phyloP scores from a whole-genome alignment of 2,797 vertebrate genomes.

The Enteromius paludinosus region DNA sequence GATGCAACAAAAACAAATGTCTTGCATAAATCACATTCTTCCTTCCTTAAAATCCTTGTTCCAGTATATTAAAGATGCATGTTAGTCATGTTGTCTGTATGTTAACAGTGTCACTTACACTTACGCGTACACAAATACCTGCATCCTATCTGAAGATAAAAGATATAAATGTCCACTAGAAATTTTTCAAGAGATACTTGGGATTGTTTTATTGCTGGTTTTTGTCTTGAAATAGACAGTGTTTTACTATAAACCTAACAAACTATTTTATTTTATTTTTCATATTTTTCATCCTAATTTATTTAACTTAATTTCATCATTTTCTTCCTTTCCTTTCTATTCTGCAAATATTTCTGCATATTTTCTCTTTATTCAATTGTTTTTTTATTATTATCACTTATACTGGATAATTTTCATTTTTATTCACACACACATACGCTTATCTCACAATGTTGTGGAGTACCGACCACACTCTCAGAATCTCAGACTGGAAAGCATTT shows the following conservation, averaged over 20 bases:
- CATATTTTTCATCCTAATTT: neutral
- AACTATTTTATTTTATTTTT: neutral
- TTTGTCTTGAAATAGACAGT: constrained; percentile 52
- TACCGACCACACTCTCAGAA: neutral
- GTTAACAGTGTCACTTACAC: neutral
- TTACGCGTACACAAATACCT: neutral
- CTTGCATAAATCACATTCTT: constrained; percentile 19
- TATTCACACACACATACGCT: neutral
- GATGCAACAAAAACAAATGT: constrained; percentile 51
- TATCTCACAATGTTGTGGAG: neutral
- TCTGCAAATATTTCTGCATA: neutral
- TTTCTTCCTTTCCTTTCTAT: neutral
- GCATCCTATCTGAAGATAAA: neutral
- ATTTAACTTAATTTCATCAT: neutral
- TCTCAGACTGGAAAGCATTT: neutral
- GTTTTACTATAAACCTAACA: constrained; percentile 1
- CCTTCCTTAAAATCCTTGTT: neutral
- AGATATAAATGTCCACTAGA: neutral
- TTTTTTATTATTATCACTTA: neutral
- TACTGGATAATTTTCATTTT: neutral
- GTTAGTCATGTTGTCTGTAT: neutral
- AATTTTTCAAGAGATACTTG: constrained; percentile 27
- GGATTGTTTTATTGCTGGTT: constrained; percentile 44
- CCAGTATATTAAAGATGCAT: neutral
- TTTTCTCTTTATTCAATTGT: no score